These are phyloP conservation scores for Drosophila ustulata DNA, from an alignment of 2,888 invertebrate species.

Conservation along the genomic window DNA sequence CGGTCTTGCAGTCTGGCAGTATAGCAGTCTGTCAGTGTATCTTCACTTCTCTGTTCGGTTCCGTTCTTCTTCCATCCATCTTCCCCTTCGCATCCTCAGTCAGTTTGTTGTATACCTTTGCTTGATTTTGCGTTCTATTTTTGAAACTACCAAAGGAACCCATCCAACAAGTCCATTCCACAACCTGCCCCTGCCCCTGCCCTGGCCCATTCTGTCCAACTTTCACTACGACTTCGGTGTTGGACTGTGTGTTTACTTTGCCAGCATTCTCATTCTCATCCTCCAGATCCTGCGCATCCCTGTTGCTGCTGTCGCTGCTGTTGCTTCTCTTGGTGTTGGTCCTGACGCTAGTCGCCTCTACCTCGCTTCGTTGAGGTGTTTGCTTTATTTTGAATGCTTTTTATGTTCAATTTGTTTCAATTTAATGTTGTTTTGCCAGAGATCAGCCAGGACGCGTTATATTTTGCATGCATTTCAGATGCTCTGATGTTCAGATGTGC, in stretches of 20 bases:
- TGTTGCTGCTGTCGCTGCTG: background rate
- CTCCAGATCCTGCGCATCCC: conserved; percentile 29
- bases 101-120: conserved; percentile 66
- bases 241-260: conserved; percentile 69
- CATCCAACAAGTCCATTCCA: conserved; percentile 52
- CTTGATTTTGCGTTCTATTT: conserved; percentile 67
- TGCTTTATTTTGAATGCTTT: conserved; percentile 80
- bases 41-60: background rate
- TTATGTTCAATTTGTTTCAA: conserved; percentile 80
- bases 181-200: background rate
- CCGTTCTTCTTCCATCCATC: background rate
- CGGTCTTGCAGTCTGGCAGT: conserved; percentile 56
- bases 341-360: conserved; percentile 3
- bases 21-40: conserved; percentile 56
- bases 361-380: conserved; percentile 62
- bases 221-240: conserved; percentile 47
- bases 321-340: conserved; percentile 7
- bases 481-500: conserved; percentile 45
- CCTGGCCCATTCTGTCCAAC: conserved; percentile 11
- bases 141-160: conserved; percentile 56
- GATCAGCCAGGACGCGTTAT: conserved; percentile 70
- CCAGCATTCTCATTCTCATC: conserved; percentile 61
- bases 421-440: conserved; percentile 77
- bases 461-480: conserved; percentile 75
- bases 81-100: conserved; percentile 10